Base-by-base conservation (phyloP, 2,888 invertebrate species). In the Onthophagus sagittarius region DNA sequence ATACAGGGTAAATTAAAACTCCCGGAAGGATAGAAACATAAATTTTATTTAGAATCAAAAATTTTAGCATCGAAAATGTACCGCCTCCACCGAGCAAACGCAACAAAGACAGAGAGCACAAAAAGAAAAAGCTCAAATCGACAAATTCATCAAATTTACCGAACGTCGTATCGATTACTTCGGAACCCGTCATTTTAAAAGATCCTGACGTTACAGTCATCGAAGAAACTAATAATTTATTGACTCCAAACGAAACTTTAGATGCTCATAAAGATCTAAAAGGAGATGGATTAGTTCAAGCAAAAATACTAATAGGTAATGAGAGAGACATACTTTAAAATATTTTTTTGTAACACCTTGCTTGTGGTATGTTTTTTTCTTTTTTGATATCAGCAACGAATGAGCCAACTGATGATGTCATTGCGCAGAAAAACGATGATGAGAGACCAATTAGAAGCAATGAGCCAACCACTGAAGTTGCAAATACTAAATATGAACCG, bases 81-180 rank as follows among this genome's bases (percentile, higher is more conserved):
- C 84, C 85, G 3, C 86, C 88, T 79, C 86, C 86, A 13, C 84
- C 86, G 71, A 88, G 87, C 73, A 89, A 89, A 80, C 87, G 88
- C 70, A 83, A 81, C 77, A 90, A 90, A 82, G 89, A 89, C 13
- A 89, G 90, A 80, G 89, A 90, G 63, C 82, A 87, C 78, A 91
- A 90, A 83, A 90, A 90, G 82, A 90, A 89, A 81, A 90, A 89
- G 79, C 81, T 84, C 69, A 85, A 88, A 78, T 79, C 82, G 23
- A 77, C 32, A 3, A 70, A 33, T n/a, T 11, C 11, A 39, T 33
- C 31, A 62, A 63, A 63, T 63, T 13, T 63, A 7, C 15, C 14
- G n/a, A 63, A 63, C 63, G n/a, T 15, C 9, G 67, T 7, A 32
- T 23, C 13, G 11, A 53, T 53, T 9, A 2, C 39, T 53, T 53